These are phyloP conservation scores for Semnornis frantzii DNA, from an alignment of 2,113 vertebrate genomes.

Conservation along the genomic window DNA sequence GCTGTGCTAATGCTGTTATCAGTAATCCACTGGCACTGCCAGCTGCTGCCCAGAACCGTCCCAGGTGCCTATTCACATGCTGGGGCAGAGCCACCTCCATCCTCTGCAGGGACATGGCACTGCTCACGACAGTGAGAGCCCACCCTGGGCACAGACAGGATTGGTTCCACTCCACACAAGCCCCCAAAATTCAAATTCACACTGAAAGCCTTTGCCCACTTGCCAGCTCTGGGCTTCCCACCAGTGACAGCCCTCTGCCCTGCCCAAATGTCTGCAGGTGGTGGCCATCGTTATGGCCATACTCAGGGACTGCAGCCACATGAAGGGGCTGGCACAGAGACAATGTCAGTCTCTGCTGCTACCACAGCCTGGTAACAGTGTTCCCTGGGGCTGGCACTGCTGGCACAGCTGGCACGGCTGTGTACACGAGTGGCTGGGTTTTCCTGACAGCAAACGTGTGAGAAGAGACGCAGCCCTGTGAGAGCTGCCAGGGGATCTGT, in stretches of 20 bases:
- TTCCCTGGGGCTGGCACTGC: neutral
- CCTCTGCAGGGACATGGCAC: neutral
- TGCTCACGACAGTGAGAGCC: neutral
- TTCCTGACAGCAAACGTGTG: neutral
- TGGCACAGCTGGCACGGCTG: neutral
- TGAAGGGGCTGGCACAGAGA: neutral
- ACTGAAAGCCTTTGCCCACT: neutral
- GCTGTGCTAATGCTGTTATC: neutral
- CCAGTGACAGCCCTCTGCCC: rapidly evolving
- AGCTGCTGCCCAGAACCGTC: neutral
- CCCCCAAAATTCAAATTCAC: neutral
- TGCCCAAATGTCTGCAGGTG: rapidly evolving
- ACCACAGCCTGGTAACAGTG: neutral
- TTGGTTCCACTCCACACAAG: too few species aligned
- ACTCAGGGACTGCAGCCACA: rapidly evolving
- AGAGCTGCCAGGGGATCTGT: neutral
- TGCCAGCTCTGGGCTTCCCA: neutral
- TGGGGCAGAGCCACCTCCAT: neutral
- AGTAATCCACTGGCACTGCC: neutral
- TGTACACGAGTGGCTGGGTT: neutral
- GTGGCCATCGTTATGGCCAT: rapidly evolving
- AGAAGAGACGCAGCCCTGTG: neutral
- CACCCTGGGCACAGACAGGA: neutral
- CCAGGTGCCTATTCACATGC: neutral
- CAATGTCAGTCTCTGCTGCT: neutral